Conservation (phyloP, 1,140 invertebrate species). For the Heliconius hermathena region DNA sequence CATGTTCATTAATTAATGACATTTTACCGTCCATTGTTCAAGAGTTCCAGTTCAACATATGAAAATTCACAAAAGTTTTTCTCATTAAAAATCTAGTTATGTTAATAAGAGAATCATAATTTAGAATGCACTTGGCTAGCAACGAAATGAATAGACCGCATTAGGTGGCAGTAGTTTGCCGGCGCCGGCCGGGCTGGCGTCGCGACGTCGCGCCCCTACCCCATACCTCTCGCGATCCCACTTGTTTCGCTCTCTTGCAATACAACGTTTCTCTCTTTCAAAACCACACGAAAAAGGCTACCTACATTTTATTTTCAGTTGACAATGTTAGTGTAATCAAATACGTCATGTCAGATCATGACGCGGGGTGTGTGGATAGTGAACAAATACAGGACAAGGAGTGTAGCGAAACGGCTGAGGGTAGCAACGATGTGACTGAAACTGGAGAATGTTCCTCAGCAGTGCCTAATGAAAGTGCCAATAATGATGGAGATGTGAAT, state of each 20-base stretch:
- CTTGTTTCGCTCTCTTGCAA: slow-evolving; percentile 20
- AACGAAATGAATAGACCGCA: slow-evolving; percentile 55
- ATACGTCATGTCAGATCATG: slow-evolving; percentile 76
- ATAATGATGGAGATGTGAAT: slow-evolving; percentile 53
- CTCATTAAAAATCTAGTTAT: neutral
- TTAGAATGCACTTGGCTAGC: slow-evolving; percentile 37
- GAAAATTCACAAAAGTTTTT: slow-evolving; percentile 18
- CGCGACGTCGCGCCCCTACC: slow-evolving; percentile 61
- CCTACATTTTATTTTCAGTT: slow-evolving; percentile 37
- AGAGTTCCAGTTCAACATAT: neutral
- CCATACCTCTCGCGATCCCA: slow-evolving; percentile 35
- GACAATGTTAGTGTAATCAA: slow-evolving; percentile 53
- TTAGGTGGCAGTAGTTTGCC: slow-evolving; percentile 56
- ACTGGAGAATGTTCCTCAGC: slow-evolving; percentile 12
- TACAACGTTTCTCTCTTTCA: neutral
- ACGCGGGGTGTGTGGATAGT: slow-evolving; percentile 55
- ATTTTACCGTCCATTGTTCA: neutral
- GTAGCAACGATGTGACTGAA: slow-evolving; percentile 23
- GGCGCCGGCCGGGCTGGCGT: slow-evolving; percentile 76
- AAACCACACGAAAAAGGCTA: neutral
- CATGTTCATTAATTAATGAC: neutral
- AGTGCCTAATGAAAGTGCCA: slow-evolving; percentile 46
- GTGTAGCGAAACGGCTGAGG: slow-evolving; percentile 25
- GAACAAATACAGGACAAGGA: slow-evolving; percentile 46
- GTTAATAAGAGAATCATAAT: slow-evolving; percentile 34